Evolutionary conservation across 2,113 vertebrate genomes (phyloP).

Genomic region (Gadus macrocephalus): DNA sequence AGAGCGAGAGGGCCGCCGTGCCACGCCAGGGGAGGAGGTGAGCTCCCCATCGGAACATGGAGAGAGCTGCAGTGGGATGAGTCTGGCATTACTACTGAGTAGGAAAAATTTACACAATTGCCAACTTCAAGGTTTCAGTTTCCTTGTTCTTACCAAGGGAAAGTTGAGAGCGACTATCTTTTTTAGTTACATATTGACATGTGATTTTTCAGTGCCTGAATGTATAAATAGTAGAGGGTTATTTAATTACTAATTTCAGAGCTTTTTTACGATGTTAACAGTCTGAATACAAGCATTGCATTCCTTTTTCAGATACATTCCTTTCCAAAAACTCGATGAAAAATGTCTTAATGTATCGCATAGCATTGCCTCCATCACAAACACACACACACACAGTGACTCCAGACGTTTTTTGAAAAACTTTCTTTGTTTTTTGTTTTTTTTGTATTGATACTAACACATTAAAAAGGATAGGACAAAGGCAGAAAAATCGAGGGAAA

Average conservation of each 20-base stretch:
- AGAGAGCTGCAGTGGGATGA: constrained; percentile 30
- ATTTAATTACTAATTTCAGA: constrained; percentile 78
- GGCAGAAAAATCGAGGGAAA: constrained; percentile 1
- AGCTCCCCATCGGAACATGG: background rate
- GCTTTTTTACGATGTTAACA: constrained; percentile 75
- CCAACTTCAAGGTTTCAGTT: constrained; percentile 72
- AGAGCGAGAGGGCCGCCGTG: constrained; percentile 44
- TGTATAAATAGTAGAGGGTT: constrained; percentile 79
- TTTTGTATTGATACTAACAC: constrained; percentile 63
- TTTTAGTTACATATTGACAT: constrained; percentile 78
- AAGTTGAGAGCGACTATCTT: constrained; percentile 73
- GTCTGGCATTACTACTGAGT: constrained; percentile 73
- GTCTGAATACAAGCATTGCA: constrained; percentile 76
- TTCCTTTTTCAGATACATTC: constrained; percentile 80
- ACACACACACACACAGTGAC: constrained; percentile 30
- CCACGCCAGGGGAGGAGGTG: constrained; percentile 40
- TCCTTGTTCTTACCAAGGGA: constrained; percentile 73
- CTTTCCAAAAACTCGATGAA: constrained; percentile 67
- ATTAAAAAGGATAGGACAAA: background rate
- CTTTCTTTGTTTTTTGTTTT: constrained; percentile 12
- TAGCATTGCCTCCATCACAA: constrained; percentile 72
- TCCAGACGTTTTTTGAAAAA: constrained; percentile 42
- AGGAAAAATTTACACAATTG: constrained; percentile 70
- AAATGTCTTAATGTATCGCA: constrained; percentile 72
- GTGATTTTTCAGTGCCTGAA: constrained; percentile 80